These are phyloP conservation scores for Microtus montanus DNA, from an alignment of 2,113 vertebrate species.

Conservation along the genomic window DNA sequence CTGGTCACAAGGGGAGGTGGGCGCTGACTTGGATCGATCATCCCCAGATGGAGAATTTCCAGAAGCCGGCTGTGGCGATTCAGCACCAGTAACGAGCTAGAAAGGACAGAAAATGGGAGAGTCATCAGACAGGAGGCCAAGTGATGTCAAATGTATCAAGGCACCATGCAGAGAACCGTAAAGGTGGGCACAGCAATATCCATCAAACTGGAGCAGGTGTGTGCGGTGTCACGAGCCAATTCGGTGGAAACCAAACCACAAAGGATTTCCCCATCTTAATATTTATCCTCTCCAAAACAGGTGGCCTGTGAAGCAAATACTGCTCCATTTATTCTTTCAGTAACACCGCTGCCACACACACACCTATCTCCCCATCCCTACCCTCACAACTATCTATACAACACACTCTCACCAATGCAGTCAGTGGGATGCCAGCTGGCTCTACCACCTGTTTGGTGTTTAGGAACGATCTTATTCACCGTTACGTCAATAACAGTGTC, in stretches of 20 bases:
- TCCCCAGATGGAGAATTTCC: constrained; percentile 92
- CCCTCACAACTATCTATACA: background rate
- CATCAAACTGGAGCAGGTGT: background rate
- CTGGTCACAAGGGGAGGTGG: constrained; percentile 96
- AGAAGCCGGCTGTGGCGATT: constrained; percentile 91
- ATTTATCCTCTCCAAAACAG: constrained; percentile 6
- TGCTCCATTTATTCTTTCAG: background rate
- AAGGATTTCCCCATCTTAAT: background rate
- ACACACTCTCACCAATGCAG: background rate
- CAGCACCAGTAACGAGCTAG: constrained; percentile 94
- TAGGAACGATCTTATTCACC: background rate
- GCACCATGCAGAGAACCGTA: rapidly evolving
- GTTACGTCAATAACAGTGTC: background rate
- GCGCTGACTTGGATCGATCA: constrained; percentile 94
- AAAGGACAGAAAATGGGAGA: background rate
- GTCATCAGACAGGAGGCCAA: background rate
- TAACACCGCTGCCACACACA: background rate
- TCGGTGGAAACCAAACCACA: background rate
- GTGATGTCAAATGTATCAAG: background rate
- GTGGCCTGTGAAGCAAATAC: background rate
- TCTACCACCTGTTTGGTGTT: background rate
- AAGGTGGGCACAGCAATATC: rapidly evolving
- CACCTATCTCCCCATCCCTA: background rate
- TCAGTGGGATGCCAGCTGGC: rapidly evolving
- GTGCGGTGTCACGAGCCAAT: background rate